Evolutionary conservation across 2,797 vertebrate species (phyloP).

Genomic region (Bucorvus abyssinicus): DNA sequence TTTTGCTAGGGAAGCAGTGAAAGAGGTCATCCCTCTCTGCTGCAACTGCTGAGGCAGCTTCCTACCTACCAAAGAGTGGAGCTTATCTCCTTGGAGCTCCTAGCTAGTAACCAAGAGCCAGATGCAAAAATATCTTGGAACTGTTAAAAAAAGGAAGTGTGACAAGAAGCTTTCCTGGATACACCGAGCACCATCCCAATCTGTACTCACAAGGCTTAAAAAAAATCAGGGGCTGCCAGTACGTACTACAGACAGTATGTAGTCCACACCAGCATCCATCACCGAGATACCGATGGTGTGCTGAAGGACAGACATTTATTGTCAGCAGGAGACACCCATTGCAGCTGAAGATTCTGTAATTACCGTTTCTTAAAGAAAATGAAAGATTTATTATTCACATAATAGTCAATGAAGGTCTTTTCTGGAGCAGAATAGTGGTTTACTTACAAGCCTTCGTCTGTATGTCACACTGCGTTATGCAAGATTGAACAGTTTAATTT

Average conservation of each 20-base stretch:
- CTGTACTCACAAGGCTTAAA: neutral
- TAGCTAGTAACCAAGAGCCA: conserved; percentile 32
- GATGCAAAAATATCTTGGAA: conserved; percentile 38
- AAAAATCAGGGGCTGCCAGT: neutral
- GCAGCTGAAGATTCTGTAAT: conserved; percentile 44
- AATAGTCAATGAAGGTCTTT: conserved; percentile 42
- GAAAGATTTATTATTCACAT: conserved; percentile 45
- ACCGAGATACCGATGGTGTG: neutral
- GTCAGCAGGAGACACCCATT: conserved; percentile 29
- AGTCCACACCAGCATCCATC: conserved; percentile 29
- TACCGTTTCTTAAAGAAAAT: conserved; percentile 49
- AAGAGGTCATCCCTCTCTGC: neutral
- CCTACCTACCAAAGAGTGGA: neutral
- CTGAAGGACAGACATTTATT: conserved; percentile 40
- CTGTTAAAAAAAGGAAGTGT: conserved; percentile 34
- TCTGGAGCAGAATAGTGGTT: conserved; percentile 16
- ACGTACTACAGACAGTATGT: neutral
- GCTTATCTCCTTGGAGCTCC: conserved; percentile 26
- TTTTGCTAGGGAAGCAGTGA: neutral
- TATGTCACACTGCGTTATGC: neutral
- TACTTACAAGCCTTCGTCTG: neutral
- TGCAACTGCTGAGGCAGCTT: neutral
- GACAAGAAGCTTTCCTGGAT: neutral
- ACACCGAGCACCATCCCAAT: conserved; percentile 20
- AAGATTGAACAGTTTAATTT: conserved; percentile 4